Evolutionary conservation across 1,140 invertebrate genomes (phyloP).

Genomic region (Batillaria attramentaria): DNA sequence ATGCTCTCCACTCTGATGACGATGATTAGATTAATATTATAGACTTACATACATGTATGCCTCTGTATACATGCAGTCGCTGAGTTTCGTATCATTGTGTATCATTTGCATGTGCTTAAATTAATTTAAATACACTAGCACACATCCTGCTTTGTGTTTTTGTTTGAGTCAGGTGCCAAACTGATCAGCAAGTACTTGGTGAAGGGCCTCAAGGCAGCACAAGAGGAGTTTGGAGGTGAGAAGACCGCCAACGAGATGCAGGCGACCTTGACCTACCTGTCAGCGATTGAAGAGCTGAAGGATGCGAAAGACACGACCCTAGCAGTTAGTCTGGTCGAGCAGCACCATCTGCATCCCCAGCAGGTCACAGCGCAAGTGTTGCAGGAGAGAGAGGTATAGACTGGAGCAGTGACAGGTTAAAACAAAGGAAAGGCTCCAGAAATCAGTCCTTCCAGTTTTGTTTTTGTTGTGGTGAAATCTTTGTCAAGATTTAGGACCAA

Average conservation of each 20-base stretch:
- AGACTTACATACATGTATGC: no score
- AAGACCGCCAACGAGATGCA: constrained; percentile 61
- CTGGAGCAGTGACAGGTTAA: no score
- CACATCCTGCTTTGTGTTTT: constrained; percentile 46
- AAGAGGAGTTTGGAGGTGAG: constrained; percentile 69
- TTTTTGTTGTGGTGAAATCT: no score
- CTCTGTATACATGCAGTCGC: no score
- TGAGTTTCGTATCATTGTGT: no score
- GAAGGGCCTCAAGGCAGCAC: constrained; percentile 71
- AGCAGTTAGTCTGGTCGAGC: constrained; percentile 74
- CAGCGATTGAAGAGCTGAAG: constrained; percentile 76
- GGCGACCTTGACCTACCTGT: constrained; percentile 75
- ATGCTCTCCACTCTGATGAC: no score
- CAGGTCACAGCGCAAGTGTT: constrained; percentile 79
- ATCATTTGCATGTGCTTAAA: neutral
- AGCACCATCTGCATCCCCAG: constrained; percentile 75
- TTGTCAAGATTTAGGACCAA: no score
- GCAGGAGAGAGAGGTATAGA: constrained; percentile 7
- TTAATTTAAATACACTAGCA: neutral
- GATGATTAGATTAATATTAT: no score
- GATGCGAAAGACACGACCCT: constrained; percentile 75
- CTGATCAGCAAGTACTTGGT: constrained; percentile 72
- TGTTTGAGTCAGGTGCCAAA: constrained; percentile 71
- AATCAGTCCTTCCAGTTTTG: no score
- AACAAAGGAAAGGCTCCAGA: no score